A percentile compares a stretch with the other conserved stretches of the same genome.
Conservation (phyloP, 2,113 vertebrate genomes). For the Sarotherodon lohbergeri region DNA sequence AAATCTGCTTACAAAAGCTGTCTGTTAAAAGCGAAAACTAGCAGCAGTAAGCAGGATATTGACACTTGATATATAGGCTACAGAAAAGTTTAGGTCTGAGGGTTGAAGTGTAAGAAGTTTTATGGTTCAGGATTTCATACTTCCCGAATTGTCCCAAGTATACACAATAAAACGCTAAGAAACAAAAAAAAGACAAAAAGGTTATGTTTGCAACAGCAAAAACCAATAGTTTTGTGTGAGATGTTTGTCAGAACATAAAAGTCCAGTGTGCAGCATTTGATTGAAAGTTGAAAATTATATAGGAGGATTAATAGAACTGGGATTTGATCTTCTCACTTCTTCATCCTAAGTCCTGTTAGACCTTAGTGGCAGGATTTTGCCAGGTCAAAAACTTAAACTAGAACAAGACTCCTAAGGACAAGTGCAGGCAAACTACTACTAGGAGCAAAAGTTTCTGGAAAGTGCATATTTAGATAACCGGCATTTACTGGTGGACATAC, state of each 20-base stretch:
- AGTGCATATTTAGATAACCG: neutral
- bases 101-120: neutral
- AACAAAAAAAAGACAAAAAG: neutral
- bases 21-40: neutral
- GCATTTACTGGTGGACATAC: neutral
- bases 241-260: neutral
- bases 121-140: neutral
- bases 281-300: neutral
- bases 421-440: neutral
- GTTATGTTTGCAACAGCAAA: neutral
- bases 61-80: neutral
- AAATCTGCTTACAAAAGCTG: slow-evolving; percentile 5
- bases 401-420: neutral
- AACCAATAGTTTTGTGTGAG: neutral
- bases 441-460: neutral
- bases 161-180: neutral
- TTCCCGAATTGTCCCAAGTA: neutral
- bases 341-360: neutral
- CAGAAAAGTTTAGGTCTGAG: neutral
- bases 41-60: neutral
- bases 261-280: neutral
- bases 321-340: neutral
- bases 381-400: neutral
- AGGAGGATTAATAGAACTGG: neutral
- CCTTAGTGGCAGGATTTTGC: neutral